phyloP scores from a whole-genome alignment of 2,888 invertebrate genomes.

The Lymantria dispar region DNA sequence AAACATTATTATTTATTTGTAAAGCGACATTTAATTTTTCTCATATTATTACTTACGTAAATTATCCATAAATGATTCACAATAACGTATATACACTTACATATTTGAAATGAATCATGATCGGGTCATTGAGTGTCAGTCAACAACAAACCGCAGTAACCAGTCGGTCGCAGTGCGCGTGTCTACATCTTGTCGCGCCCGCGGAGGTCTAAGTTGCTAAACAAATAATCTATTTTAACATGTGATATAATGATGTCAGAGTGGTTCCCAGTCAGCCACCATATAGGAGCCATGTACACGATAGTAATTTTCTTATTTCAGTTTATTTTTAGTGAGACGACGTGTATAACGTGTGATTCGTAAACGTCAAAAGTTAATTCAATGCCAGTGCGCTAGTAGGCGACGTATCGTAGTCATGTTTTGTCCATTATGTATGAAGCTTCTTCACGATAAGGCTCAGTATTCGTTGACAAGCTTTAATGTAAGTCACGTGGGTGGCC shows the following conservation, averaged over 20 bases:
- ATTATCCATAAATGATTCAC: conserved; percentile 58
- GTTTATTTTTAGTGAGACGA: conserved; percentile 74
- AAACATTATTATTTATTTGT: too few species aligned
- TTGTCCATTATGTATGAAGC: conserved; percentile 63
- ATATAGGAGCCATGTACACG: conserved; percentile 73
- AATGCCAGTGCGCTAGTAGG: conserved; percentile 42
- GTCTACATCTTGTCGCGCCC: conserved; percentile 39
- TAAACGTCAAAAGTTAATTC: conserved; percentile 75
- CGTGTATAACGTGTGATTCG: conserved; percentile 75
- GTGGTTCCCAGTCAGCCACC: conserved; percentile 67
- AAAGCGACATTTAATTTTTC: too few species aligned
- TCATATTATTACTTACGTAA: conserved; percentile 13
- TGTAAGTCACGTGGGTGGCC: conserved; percentile 68
- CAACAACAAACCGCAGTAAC: conserved; percentile 67
- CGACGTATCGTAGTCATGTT: conserved; percentile 52
- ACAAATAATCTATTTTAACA: conserved; percentile 75
- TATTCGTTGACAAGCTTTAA: conserved; percentile 66
- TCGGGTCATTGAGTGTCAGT: conserved; percentile 65
- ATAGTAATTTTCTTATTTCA: conserved; percentile 76
- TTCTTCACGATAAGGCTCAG: conserved; percentile 67
- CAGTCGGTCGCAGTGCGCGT: conserved; percentile 55
- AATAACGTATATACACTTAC: conserved; percentile 38
- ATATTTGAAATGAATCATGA: conserved; percentile 70
- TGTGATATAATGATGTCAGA: conserved; percentile 79
- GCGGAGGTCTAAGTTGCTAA: conserved; percentile 57